phyloP scores from a whole-genome alignment of 2,797 vertebrate species.

The Pachyuromys duprasi region DNA sequence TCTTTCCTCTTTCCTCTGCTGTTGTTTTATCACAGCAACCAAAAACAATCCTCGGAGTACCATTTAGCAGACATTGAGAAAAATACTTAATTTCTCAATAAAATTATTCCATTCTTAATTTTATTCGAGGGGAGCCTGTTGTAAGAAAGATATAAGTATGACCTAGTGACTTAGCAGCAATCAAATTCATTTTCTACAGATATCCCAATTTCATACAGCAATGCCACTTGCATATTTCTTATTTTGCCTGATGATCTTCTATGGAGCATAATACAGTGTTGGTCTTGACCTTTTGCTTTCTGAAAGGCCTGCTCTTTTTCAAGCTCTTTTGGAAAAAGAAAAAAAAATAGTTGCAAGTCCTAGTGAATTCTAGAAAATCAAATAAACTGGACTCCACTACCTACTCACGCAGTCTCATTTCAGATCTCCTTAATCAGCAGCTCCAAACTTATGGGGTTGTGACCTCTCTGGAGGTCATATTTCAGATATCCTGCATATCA shows the following conservation, averaged over 20 bases:
- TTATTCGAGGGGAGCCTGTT: not conserved
- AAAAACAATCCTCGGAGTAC: not conserved
- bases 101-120: not conserved
- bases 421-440: not conserved
- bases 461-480: not conserved
- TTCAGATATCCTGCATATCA: not conserved
- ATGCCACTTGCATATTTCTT: not conserved
- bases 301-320: not conserved
- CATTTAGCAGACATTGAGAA: not conserved
- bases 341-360: conserved; percentile 10
- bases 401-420: not conserved
- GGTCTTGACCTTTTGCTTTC: not conserved
- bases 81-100: not conserved
- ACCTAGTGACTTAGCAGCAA: not conserved
- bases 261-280: not conserved
- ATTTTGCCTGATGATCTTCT: not conserved
- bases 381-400: conserved; percentile 7
- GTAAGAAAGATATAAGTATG: not conserved
- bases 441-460: not conserved
- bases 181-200: not conserved
- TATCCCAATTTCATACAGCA: not conserved
- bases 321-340: not conserved
- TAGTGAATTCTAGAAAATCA: conserved; percentile 4
- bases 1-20: too few relatives aligned
- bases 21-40: not conserved